Base-by-base conservation (phyloP, 1,140 invertebrate genomes). In the Kradibia gibbosae region DNA sequence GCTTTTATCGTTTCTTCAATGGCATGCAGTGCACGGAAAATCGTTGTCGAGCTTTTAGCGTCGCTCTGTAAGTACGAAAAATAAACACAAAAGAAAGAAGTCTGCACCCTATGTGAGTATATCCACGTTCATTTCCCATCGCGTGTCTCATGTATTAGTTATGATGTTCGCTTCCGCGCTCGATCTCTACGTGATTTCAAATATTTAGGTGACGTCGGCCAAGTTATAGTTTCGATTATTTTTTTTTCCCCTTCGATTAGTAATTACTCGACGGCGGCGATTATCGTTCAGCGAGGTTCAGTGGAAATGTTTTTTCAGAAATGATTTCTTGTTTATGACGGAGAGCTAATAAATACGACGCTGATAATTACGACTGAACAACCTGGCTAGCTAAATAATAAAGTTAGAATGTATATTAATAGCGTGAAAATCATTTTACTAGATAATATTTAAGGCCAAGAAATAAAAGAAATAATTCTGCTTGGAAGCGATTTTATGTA, bases 131-230 rank as follows among this genome's bases (percentile, higher is more conserved):
- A 60, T 53, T 74, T 60, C 39, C 71, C 31, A 50, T 50, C 28
- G 70, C 77, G 57, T 72, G 55, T 53, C 48, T 80, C 36, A 36
- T 72, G 45, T 65, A 62, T 74, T 67, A 65, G 70, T 60, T 67
- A 31, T 22, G 48, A 17, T 25, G 15, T 25, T 36, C 53, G 34
- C 25, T n/a, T 4, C 34, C 13, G 45, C 55, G n/a, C 2, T 45
- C 76, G 60, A 76, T 76, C 13, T 39, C 74, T 76, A 39, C 25
- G 25, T 55, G 11, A 73, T 73, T 80, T 80, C 67, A 80, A 80
- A 80, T 80, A 80, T 80, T 80, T 80, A 73, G 70, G 78, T 53
- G 67, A 45, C 31, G n/a, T 34, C 2, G 72, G 60, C 42, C 48
- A 42, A 55, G 48, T 70, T 55, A 71, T 48, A 22, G 15, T 25